phyloP scores from a whole-genome alignment of 2,113 vertebrate genomes.

The Solea solea region DNA sequence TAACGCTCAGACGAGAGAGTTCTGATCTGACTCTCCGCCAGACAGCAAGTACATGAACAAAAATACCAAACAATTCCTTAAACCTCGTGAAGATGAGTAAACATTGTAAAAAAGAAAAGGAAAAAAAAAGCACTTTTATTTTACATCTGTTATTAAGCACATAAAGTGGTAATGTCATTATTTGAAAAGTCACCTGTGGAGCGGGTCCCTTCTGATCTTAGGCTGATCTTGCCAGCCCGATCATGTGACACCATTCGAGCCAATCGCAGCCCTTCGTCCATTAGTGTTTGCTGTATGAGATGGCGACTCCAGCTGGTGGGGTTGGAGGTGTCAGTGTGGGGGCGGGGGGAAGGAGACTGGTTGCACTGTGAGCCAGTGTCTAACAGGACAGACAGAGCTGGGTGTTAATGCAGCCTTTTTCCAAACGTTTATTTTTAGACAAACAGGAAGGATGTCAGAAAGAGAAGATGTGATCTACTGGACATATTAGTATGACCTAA shows the following conservation, averaged over 20 bases:
- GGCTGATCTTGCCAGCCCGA: conserved; percentile 86
- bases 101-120: conserved; percentile 1
- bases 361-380: conserved; percentile 80
- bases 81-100: conserved; percentile 8
- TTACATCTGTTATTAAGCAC: conserved; percentile 17
- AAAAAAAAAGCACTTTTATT: conserved; percentile 25
- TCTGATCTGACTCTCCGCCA: neutral
- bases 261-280: conserved; percentile 96
- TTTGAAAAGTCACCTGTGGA: conserved; percentile 83
- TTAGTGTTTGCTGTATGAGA: conserved; percentile 95
- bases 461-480: neutral
- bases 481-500: neutral
- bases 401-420: conserved; percentile 44
- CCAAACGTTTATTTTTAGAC: neutral
- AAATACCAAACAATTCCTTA: neutral
- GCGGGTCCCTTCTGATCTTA: conserved; percentile 86
- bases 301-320: conserved; percentile 92
- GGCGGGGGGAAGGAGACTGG: conserved; percentile 83
- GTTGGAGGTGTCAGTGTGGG: conserved; percentile 84
- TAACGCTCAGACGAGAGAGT: no score
- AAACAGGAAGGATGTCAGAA: conserved; percentile 21
- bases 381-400: conserved; percentile 70
- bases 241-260: conserved; percentile 95
- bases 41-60: neutral
- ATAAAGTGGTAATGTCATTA: conserved; percentile 18